These are phyloP conservation scores for Meteorus sp. DNA, from an alignment of 1,140 invertebrate genomes.

Conservation along the genomic window DNA sequence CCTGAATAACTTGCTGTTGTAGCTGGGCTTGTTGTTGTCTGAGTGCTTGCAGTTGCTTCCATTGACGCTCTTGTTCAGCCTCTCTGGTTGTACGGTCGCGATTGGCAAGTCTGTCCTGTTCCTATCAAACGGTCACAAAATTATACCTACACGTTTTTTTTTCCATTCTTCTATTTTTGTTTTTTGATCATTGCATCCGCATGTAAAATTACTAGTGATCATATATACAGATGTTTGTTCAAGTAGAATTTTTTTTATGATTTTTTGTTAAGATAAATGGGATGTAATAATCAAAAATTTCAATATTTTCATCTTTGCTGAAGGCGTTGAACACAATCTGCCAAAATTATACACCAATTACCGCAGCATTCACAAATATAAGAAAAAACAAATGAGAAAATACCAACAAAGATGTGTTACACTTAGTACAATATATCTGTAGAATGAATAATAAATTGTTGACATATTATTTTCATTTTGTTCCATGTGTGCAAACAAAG, in stretches of 20 bases:
- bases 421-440: neutral
- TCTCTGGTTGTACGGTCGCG: conserved; percentile 71
- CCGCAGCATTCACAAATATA: conserved; percentile 37
- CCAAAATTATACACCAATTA: conserved; percentile 35
- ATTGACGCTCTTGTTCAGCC: conserved; percentile 81
- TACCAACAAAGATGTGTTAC: conserved; percentile 9
- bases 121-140: conserved; percentile 55
- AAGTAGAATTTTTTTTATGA: conserved; percentile 19
- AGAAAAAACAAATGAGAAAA: conserved; percentile 29
- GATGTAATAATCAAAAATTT: conserved; percentile 42
- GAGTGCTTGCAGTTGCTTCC: conserved; percentile 83
- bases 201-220: neutral
- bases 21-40: conserved; percentile 80
- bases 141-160: conserved; percentile 21
- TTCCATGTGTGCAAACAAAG: conserved; percentile 34
- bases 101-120: conserved; percentile 69
- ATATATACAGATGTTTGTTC: neutral
- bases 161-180: too few relatives aligned
- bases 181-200: conserved; percentile 38
- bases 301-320: conserved; percentile 34
- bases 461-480: conserved; percentile 24
- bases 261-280: conserved; percentile 21
- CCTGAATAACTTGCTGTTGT: conserved; percentile 78
- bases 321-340: conserved; percentile 44
- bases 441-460: neutral